Conservation (phyloP, 1,140 invertebrate genomes). For the Heliconius himera region DNA sequence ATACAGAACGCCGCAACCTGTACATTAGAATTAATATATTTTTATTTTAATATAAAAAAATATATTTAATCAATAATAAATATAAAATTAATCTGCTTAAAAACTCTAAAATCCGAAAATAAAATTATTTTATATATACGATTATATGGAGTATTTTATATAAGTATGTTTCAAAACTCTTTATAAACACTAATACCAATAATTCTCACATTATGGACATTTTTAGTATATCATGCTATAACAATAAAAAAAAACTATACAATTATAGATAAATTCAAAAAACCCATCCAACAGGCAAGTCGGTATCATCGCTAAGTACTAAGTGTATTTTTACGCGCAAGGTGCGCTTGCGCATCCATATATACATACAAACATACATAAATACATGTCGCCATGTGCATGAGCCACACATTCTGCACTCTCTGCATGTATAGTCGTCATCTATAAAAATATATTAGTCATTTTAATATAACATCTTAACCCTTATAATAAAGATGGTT, state of each 20-base stretch:
- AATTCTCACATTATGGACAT: too few relatives aligned
- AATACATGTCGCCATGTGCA: slow-evolving; percentile 41
- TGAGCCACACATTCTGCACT: slow-evolving; percentile 37
- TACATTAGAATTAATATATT: too few relatives aligned
- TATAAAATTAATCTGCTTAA: too few relatives aligned
- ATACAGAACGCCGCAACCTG: too few relatives aligned
- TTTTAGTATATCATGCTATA: too few relatives aligned
- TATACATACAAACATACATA: neutral
- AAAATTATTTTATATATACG: too few relatives aligned
- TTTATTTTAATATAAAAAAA: too few relatives aligned
- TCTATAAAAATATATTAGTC: neutral
- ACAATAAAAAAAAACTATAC: neutral
- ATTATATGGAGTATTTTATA: too few relatives aligned
- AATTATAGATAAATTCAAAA: slow-evolving; percentile 27
- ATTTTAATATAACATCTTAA: neutral
- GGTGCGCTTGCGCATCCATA: slow-evolving; percentile 44
- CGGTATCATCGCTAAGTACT: slow-evolving; percentile 32
- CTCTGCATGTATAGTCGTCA: slow-evolving; percentile 29
- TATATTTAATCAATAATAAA: too few relatives aligned
- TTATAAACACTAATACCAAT: too few relatives aligned
- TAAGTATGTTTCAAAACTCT: too few relatives aligned
- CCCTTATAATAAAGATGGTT: slow-evolving; percentile 3
- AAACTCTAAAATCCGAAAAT: too few relatives aligned
- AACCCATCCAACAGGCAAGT: slow-evolving; percentile 14
- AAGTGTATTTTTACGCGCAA: slow-evolving; percentile 50